Conservation (phyloP, 2,888 invertebrate species). For the Archips crataeganus region DNA sequence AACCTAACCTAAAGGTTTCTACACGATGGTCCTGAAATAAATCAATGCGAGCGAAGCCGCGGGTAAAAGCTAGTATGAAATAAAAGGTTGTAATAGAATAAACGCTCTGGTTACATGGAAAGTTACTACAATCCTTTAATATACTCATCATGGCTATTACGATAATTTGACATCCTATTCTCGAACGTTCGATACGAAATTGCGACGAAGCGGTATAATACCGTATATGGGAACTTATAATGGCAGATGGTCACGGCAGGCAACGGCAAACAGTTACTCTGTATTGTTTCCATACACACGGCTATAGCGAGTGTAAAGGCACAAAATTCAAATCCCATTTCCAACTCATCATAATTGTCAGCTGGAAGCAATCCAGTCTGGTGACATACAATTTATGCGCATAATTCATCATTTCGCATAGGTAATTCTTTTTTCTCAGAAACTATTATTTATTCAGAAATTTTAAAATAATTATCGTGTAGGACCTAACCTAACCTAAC, state of each 20-base stretch:
- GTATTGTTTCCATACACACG: background rate
- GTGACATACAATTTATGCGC: no score
- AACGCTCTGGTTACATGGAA: background rate
- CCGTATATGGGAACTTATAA: slow-evolving; percentile 4
- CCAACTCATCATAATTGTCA: background rate
- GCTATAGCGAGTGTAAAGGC: background rate
- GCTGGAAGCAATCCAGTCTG: no score
- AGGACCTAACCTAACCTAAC: no score
- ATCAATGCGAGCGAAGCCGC: no score
- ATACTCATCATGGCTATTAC: background rate
- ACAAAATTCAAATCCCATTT: background rate
- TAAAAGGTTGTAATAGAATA: no score
- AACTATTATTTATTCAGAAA: no score
- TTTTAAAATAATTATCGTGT: no score
- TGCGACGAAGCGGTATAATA: slow-evolving; percentile 7
- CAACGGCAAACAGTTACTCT: background rate
- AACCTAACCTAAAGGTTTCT: no score
- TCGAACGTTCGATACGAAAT: slow-evolving; percentile 7
- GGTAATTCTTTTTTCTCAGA: no score
- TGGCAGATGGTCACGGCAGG: slow-evolving; percentile 10
- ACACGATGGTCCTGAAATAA: no score
- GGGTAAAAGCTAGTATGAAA: no score
- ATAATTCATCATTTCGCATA: no score
- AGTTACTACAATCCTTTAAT: background rate
- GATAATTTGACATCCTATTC: slow-evolving; percentile 1